Base-by-base conservation (phyloP, 2,888 invertebrate genomes). In the Drosophila austrosaltans region DNA sequence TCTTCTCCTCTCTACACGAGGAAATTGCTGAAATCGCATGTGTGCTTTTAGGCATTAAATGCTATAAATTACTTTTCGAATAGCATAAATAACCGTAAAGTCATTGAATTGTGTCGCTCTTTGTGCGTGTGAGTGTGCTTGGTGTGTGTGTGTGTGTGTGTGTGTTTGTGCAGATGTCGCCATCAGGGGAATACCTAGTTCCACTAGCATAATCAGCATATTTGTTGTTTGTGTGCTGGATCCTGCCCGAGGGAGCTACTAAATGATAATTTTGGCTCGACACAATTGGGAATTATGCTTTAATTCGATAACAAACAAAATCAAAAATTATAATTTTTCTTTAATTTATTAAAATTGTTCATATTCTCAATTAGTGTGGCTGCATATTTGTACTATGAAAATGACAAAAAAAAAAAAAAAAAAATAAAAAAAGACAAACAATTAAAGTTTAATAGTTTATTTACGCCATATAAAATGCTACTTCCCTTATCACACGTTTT, bases 11-110 rank as follows among this genome's bases (percentile, higher is more conserved):
- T 36, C 10, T 40, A 22, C 30, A 28, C 83, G 25, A 12, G 48
- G 25, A 86, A 89, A 82, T 87, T 81, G 77, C 73, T 79, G 65
- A 79, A 87, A 81, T 78, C 79, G 72, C 81, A 71, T 78, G 79
- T 80, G 83, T 78, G 83, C 78, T 79, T 78, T 76, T 78, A 75
- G 77, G 81, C 81, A 76, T 77, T 75, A 74, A 85, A 77, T 75
- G 76, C 71, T 67, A 79, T 81, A 82, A 87, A 82, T 82, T 78
- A 80, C 81, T 66, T 78, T 81, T 76, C 74, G 75, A 69, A 79
- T 74, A 64, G 74, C 70, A 61, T 69, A 76, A 72, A 77, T 69
- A 75, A 63, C 63, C 54, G 65, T 57, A 65, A 65, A 68, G 40
- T 68, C 78, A 75, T 71, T 69, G 73, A 73, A 69, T 66, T 76